Base-by-base conservation (phyloP, 2,888 invertebrate genomes). In the Sarcophaga carnaria region DNA sequence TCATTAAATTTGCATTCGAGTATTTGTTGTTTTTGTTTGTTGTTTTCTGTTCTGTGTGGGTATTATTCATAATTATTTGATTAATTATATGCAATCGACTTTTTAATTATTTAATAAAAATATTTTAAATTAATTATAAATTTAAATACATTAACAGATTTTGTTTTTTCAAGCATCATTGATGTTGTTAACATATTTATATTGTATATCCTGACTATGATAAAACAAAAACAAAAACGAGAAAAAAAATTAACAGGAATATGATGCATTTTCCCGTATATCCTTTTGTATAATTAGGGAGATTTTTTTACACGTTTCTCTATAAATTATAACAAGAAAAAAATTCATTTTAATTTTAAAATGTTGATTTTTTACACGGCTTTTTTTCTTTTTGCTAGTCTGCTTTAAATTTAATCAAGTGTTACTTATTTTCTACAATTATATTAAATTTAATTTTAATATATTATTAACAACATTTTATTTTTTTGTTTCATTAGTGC, bases 61-160 rank as follows among this genome's bases (percentile, higher is more conserved):
- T 22, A 67, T 69, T 72, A 71, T 54, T 22, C 3, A 71, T 54
- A 64, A 59, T 37, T 10, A 74, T 80, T 72, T 80, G 74, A 67
- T 62, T 80, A 74, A 80, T 80, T 74, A 72, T 45, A 63, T 37
- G 4, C 69, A 81, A 63, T 2, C 75, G 63, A 20, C 67, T 67
- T 60, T 3, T 45, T 63, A 70, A 76, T 81, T 81, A 75, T 76
- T 70, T 76, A 63, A 81, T 70, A 49, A 70, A 75, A 76, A 70
- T 59, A 59, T 76, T 70, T 63, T 64, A 37, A 76, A 76, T 76
- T 76, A 69, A 81, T 81, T 76, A 76, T 69, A 64, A 54, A 70
- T 63, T 75, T 70, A 64, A 75, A 70, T 81, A 47, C n/a, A 63
- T 62, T 59, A 64, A 76, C 14, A 75, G 45, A 64, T 45, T 66